Base-by-base conservation (phyloP, 2,113 vertebrate species). In the Cacatua alba region DNA sequence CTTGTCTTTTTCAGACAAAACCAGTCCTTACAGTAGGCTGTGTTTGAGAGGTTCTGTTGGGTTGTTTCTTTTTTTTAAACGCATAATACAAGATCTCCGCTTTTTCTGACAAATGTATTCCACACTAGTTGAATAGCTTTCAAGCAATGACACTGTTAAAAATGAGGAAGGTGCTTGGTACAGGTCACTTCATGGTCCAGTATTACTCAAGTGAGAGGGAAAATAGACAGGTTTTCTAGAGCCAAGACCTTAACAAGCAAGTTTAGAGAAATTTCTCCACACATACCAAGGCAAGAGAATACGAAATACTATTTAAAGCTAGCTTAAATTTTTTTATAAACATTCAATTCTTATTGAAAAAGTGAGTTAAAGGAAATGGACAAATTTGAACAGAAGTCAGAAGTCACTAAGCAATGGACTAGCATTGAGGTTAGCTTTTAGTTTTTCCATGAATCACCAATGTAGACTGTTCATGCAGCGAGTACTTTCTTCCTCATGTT, bases 391-490 rank as follows among this genome's bases (percentile, higher is more conserved):
- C 33, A 28, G 4, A 43, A 86, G 18, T 67, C 65, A 75, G 21
- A 76, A 70, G 39, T 67, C 53, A 81, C 33, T 33, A 70, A 46
- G 60, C 35, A 74, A 62, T 1, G 1, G 48, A 53, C 46, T 43
- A 84, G 11, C 51, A 48, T 12, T 41, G 37, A 35, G 21, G 12
- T 53, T 55, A 71, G 23, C 44, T 82, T 85, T 31, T 3, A 41
- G 12, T 48, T 59, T 49, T 31, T 41, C 52, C 39, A 41, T 9
- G 5, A 88, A 88, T 64, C 43, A 24, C 21, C 37, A 49, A 7
- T 6, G 3, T 0, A 65, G 41, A 52, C 29, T 57, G 20, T 23
- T n/a, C 29, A 35, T 1, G 3, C 8, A 8, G 26, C 2, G 5
- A 75, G 7, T 16, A 41, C 41, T 14, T 69, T 29, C 24, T 51